Percentiles rank a stretch among this genome's conserved stretches.
Conservation (phyloP, 2,113 vertebrate species). For the Rhagologus leucostigma region DNA sequence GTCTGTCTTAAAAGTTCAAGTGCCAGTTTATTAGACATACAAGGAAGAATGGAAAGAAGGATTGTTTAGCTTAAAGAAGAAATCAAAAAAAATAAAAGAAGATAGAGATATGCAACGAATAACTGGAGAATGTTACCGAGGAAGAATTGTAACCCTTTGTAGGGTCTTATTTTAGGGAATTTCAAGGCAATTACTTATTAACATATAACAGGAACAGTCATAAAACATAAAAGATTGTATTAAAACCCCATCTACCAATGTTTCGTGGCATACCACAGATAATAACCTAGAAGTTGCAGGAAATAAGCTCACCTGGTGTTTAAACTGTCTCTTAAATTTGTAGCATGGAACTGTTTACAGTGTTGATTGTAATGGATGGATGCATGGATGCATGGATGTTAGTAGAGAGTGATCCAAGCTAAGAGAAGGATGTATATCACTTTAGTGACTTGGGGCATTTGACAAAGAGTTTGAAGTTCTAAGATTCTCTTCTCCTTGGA, state of each 20-base stretch:
- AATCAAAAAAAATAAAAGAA: neutral
- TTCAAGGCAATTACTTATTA: neutral
- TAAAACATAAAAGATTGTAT: neutral
- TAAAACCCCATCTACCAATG: neutral
- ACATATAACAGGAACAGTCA: neutral
- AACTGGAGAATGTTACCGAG: neutral
- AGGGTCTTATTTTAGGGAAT: neutral
- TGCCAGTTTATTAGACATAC: neutral
- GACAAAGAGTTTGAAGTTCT: neutral
- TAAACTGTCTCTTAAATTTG: neutral
- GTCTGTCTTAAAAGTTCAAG: neutral
- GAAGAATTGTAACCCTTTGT: neutral
- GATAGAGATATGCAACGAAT: neutral
- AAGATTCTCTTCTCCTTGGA: neutral
- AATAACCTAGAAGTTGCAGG: neutral
- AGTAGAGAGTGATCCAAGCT: neutral
- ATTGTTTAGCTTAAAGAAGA: neutral
- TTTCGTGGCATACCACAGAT: neutral
- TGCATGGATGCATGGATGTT: neutral
- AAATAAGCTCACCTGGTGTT: neutral
- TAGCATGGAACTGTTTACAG: neutral
- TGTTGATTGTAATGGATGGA: neutral
- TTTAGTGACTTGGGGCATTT: neutral
- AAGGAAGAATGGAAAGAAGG: neutral
- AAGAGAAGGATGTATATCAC: neutral